These are phyloP conservation scores for Harpalus rubripes DNA, from an alignment of 2,888 invertebrate species.

Conservation along the genomic window DNA sequence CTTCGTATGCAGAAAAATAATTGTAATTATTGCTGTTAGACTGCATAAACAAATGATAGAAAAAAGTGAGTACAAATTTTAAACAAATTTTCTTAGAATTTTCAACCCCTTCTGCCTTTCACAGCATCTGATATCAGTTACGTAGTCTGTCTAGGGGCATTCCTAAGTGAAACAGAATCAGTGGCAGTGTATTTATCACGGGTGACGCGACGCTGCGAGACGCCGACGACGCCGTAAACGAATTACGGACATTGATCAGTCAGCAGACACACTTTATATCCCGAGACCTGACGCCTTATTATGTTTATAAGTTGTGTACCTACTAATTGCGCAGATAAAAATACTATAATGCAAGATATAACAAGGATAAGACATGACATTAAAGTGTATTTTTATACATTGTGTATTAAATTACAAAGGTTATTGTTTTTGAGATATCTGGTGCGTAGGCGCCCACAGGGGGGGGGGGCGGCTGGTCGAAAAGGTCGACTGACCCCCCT, in stretches of 20 bases:
- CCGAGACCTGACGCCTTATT: not conserved
- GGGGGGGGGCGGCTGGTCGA: no score
- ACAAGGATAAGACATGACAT: not conserved
- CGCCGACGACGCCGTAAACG: slow-evolving; percentile 61
- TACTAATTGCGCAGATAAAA: not conserved
- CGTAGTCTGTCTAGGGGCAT: slow-evolving; percentile 50
- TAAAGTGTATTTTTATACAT: no score
- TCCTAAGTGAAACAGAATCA: slow-evolving; percentile 67
- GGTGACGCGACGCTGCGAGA: slow-evolving; percentile 47
- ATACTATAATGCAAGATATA: not conserved
- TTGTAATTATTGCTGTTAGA: no score
- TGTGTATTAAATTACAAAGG: no score
- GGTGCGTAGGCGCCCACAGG: no score
- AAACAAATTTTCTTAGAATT: no score
- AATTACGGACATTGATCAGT: slow-evolving; percentile 67
- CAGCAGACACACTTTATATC: slow-evolving; percentile 56
- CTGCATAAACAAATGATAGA: no score
- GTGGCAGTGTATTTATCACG: slow-evolving; percentile 65
- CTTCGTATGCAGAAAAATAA: no score
- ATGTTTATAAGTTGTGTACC: not conserved
- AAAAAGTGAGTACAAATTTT: no score
- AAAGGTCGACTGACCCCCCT: no score
- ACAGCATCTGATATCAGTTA: not conserved
- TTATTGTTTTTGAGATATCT: no score
- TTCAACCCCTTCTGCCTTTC: no score